These are phyloP conservation scores for Glandiceps talaboti DNA, from an alignment of 53 echinoderm and acorn worm species.

Conservation along the genomic window DNA sequence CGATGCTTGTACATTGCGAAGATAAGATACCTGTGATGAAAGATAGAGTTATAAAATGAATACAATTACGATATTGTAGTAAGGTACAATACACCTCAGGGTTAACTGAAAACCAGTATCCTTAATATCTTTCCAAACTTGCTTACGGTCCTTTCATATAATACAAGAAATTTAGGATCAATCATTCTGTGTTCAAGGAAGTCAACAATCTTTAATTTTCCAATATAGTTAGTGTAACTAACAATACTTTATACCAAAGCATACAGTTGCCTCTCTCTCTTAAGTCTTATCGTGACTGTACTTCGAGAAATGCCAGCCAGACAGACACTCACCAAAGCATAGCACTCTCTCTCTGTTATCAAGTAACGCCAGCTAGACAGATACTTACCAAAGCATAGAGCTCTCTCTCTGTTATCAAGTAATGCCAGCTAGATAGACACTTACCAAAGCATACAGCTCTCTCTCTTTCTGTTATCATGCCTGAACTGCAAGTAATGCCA, in stretches of 20 bases:
- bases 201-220: no score
- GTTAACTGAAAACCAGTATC: no score
- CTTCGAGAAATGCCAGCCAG: slow-evolving; percentile 50
- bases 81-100: no score
- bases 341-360: slow-evolving; percentile 62
- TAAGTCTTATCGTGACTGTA: slow-evolving; percentile 49
- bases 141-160: no score
- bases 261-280: slow-evolving; percentile 61
- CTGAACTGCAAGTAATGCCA: slow-evolving; percentile 58
- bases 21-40: slow-evolving; percentile 47
- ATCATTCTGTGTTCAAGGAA: no score
- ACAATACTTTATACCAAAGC: no score
- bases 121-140: no score
- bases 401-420: slow-evolving; percentile 67
- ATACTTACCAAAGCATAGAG: slow-evolving; percentile 68
- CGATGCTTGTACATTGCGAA: slow-evolving; percentile 28
- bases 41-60: no score
- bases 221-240: no score
- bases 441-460: slow-evolving; percentile 70
- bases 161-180: no score
- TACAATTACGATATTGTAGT: no score
- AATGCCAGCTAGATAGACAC: slow-evolving; percentile 38
- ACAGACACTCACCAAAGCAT: slow-evolving; percentile 47
- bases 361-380: no score
- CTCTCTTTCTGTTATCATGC: slow-evolving; percentile 63